Evolutionary conservation across 2,113 vertebrate species (phyloP).

Genomic region (Montifringilla adamsi): DNA sequence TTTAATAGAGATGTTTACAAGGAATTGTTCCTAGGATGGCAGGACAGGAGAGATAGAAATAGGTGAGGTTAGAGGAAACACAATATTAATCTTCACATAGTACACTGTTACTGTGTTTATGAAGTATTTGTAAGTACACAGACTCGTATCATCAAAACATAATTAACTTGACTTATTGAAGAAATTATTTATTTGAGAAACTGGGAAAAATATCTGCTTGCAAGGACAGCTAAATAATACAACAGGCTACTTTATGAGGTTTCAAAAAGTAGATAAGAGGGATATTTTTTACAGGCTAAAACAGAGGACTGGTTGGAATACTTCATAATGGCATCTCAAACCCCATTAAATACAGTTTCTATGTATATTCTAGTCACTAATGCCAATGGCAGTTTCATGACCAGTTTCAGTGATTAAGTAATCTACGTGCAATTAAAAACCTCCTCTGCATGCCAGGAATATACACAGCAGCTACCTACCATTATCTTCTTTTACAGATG

Average conservation of each 20-base stretch:
- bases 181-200: not conserved
- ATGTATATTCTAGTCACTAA: not conserved
- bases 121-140: not conserved
- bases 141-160: not conserved
- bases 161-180: not conserved
- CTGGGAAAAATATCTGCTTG: rapidly evolving
- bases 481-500: not conserved
- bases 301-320: not conserved
- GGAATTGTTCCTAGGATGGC: not conserved
- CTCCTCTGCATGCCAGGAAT: not conserved
- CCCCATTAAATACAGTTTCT: not conserved
- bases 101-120: not conserved
- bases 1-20: not conserved
- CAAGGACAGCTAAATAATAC: not conserved
- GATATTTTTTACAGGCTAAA: not conserved
- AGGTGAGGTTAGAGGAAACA: not conserved
- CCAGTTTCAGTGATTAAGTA: not conserved
- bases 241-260: not conserved
- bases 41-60: not conserved
- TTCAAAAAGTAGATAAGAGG: not conserved
- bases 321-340: not conserved
- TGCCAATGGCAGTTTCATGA: not conserved
- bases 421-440: not conserved
- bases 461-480: not conserved
- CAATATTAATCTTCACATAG: not conserved